Evolutionary conservation across 2,113 vertebrate species (phyloP), one percentile per base, ranked within the genome.

Genomic region (Onychorhynchus coronatus): DNA sequence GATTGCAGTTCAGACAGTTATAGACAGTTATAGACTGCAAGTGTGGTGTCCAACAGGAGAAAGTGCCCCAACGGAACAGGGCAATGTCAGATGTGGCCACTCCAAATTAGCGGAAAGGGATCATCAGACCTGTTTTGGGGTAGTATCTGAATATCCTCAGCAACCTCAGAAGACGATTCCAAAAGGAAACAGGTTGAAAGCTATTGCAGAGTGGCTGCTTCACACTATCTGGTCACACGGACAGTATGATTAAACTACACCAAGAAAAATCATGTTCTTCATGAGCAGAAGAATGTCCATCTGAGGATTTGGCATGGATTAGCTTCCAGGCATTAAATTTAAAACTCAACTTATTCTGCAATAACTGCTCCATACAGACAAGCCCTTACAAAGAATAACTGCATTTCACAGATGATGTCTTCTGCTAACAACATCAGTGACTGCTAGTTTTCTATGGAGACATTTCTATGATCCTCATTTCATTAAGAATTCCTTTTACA

Each of bases 371-470:
- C 6, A 2, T 65, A 75, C 35, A 92, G 91, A 91, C 35, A 84
- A 78, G 12, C 27, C 21, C 5, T 56, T 81, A 84, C 59, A 65
- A 95, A 74, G 35, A 93, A 59, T 70, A 94, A 95, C 59, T 65
- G 61, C 47, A 63, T 88, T 94, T 93, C 90, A 91, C 85, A 94
- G 75, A 80, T 80, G 85, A 95, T 72, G 75, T 56, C 74, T 95
- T 94, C 91, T 81, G 85, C 65, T 95, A 96, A 88, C 90, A 90
- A 83, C 44, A 84, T 71, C 72, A 88, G 79, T 22, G 42, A 93
- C 75, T 96, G 83, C 50, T 77, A 93, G 67, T 71, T 95, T 92
- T 77, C 95, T 90, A 56, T 21, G 71, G 92, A 96, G 92, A 91
- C 49, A 71, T 80, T 58, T 91, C 93, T 71, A 56, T 3, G 31